Evolutionary conservation across 1,140 invertebrate species (phyloP), one percentile per base, ranked within the genome.

Genomic region (Cataglyphis hispanica): DNA sequence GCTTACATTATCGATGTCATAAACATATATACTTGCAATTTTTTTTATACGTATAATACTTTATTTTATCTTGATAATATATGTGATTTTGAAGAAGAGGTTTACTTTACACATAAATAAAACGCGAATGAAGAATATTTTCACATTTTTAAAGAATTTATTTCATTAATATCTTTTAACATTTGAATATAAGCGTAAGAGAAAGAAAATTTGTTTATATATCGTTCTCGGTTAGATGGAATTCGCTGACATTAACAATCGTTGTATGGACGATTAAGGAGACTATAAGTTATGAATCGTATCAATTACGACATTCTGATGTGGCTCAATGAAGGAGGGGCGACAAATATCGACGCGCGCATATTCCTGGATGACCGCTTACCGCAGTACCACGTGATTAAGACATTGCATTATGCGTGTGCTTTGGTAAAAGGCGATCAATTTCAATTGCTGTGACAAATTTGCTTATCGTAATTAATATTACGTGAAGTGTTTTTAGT

Each of bases 371-470:
- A 61, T 40, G 72, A 58, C 53, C 77, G 37, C 40, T 13, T 66
- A 31, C 43, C 22, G n/a, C 56, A 40, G 1, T 19, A 64, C 46
- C 58, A 60, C 63, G 22, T 25, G 67, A 87, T 87, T 74, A 81
- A 64, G 61, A 80, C n/a, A n/a, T 72, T 86, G 46, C 74, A 56
- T 78, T 70, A 63, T 25, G 27, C 27, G 56, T 72, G 60, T 34
- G 64, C 27, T n/a, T 6, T 25, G 84, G 58, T 27, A 8, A 53
- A 22, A 69, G 31, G 0, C 85, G 86, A 86, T 87, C 76, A 61
- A 85, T 85, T 64, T 64, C 64, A 22, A 75, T 86, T 81, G 67
- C 74, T 31, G 31, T 56, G 60, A 81, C 67, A 61, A 40, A 75
- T 46, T 19, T 46, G 27, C n/a, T 69, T 53, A n/a, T 8, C 37